phyloP scores from a whole-genome alignment of 2,797 vertebrate species.

The Rhinophrynus dorsalis region DNA sequence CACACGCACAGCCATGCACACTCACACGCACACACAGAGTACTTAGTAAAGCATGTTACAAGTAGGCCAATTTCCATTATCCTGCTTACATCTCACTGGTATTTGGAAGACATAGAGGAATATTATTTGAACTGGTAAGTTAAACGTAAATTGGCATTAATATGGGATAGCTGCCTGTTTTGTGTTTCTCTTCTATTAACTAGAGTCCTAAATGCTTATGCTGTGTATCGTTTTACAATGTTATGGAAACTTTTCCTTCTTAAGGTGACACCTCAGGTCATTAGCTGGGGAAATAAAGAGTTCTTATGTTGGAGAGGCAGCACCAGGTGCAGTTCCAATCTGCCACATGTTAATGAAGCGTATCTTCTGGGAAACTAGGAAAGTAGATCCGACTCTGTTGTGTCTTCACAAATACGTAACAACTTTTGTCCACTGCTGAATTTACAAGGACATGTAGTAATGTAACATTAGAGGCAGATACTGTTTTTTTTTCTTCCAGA shows the following conservation, averaged over 20 bases:
- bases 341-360: not conserved
- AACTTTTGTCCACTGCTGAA: conserved; percentile 3
- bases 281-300: not conserved
- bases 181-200: not conserved
- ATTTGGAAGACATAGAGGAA: too few relatives aligned
- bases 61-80: too few relatives aligned
- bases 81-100: too few relatives aligned
- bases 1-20: too few relatives aligned
- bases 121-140: too few relatives aligned
- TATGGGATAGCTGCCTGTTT: not conserved
- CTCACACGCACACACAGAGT: too few relatives aligned
- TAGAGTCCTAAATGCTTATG: not conserved
- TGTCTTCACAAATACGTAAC: conserved; percentile 8
- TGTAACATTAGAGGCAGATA: conserved; percentile 38
- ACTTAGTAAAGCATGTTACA: too few relatives aligned
- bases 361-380: conserved; percentile 14
- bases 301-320: not conserved
- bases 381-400: conserved; percentile 1
- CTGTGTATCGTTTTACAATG: not conserved
- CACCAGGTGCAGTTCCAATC: conserved; percentile 2
- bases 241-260: not conserved
- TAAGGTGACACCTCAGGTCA: not conserved
- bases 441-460: conserved; percentile 23
- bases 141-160: too few relatives aligned
- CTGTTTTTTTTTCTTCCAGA: conserved; percentile 20